phyloP scores from a whole-genome alignment of 37 sponge, comb jelly and placozoan genomes.

The Chondrilla cf. caribensis region DNA sequence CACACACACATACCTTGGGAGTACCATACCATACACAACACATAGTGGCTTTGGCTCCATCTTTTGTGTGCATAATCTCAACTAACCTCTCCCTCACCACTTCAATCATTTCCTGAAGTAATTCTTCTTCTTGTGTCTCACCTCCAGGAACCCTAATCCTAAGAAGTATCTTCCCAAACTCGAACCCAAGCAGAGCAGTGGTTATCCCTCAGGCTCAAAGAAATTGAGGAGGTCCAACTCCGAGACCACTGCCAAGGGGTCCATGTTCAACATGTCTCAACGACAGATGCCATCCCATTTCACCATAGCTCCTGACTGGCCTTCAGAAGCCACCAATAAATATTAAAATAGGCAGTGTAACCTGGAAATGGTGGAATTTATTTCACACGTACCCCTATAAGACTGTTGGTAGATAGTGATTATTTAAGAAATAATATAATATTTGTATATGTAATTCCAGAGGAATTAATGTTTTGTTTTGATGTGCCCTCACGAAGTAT shows the following conservation, averaged over 20 bases:
- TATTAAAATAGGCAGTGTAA: not conserved
- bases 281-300: constrained; percentile 64
- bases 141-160: not conserved
- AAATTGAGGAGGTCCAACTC: constrained; percentile 27
- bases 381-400: no score
- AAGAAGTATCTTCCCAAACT: not conserved
- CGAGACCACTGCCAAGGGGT: constrained; percentile 36
- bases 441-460: no score
- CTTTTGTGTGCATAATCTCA: constrained; percentile 40
- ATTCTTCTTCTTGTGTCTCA: not conserved
- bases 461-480: no score
- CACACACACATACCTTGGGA: constrained; percentile 48
- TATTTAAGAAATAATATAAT: no score
- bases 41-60: constrained; percentile 62
- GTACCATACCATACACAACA: constrained; percentile 90
- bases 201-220: not conserved
- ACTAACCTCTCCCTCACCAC: constrained; percentile 52
- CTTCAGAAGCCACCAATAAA: constrained; percentile 47
- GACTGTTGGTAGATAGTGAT: no score
- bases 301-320: constrained; percentile 72
- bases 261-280: constrained; percentile 32
- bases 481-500: no score
- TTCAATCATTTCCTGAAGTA: constrained; percentile 78
- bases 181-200: not conserved
- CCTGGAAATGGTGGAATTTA: no score